Evolutionary conservation across 2,888 invertebrate species (phyloP), one percentile per base, ranked within the genome.

Genomic region (Liodrosophila aerea): DNA sequence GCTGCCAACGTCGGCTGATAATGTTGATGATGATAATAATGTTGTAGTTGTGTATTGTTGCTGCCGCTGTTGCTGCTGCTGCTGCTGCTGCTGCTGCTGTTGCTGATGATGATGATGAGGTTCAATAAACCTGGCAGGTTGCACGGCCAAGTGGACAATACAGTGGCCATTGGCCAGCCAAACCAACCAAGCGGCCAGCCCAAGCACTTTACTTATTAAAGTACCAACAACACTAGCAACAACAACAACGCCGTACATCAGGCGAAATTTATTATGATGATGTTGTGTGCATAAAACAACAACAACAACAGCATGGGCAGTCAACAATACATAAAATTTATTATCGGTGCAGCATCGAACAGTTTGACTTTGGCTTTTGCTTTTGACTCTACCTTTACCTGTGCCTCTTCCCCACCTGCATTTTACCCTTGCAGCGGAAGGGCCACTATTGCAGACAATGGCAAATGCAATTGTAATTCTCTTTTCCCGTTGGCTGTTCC

Each of bases 121-220:
- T 74, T 74, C 74, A 72, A 72, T 64, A 72, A 72, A 72, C 72
- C 47, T 62, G 61, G 67, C 73, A 72, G 83, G 83, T 72, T 78
- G 76, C 64, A 56, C 68, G 56, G 76, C 60, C 76, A 82, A 77
- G 73, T 78, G 77, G 76, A 65, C 76, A 76, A 64, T 60, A 66
- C 47, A 53, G 63, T 75, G 67, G 80, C 68, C 63, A 64, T 46
- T 75, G 72, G 58, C 76, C 60, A 22, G 11, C 9, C 15, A 11
- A 15, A 39, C 76, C 81, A 81, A 49, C 81, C 63, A 73, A 71
- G 76, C 84, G 77, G 49, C 78, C 77, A 81, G 78, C 85, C 85
- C 78, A 81, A 84, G 84, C 82, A 80, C 82, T 80, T 76, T 77
- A 75, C 85, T 80, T 80, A 84, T 84, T 84, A 75, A 80, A 84